Evolutionary conservation across 2,888 invertebrate species (phyloP).

Genomic region (Hanleya hanleyi): DNA sequence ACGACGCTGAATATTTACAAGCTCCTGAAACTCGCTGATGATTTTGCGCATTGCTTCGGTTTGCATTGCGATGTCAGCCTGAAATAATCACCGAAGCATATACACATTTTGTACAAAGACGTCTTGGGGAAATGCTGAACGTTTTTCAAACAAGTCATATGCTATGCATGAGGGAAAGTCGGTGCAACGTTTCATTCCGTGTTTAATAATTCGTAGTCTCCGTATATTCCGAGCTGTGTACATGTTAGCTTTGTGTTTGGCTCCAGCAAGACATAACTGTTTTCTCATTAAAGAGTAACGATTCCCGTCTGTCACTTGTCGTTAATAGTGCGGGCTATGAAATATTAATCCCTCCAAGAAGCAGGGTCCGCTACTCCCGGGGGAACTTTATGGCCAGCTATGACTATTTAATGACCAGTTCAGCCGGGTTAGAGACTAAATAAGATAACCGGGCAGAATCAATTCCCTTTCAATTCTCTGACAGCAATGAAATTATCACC

Average conservation of each 20-base stretch:
- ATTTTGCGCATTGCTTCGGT: too few relatives aligned
- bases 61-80: too few relatives aligned
- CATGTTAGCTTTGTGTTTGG: not conserved
- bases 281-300: slow-evolving; percentile 10
- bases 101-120: too few relatives aligned
- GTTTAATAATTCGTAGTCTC: not conserved
- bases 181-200: not conserved
- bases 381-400: not conserved
- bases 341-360: not conserved
- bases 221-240: not conserved
- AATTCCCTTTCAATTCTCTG: slow-evolving; percentile 1
- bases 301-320: not conserved
- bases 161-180: slow-evolving; percentile 4
- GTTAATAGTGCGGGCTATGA: not conserved
- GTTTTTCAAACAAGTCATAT: not conserved
- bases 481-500: slow-evolving; percentile 1
- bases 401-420: slow-evolving; percentile 6
- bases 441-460: slow-evolving; percentile 7
- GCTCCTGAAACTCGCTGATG: too few relatives aligned
- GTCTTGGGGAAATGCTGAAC: too few relatives aligned
- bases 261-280: slow-evolving; percentile 8
- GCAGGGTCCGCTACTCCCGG: not conserved
- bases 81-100: too few relatives aligned
- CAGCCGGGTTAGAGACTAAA: slow-evolving; percentile 4
- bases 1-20: too few relatives aligned